A percentile compares a stretch with the other conserved stretches of the same genome.
These are phyloP conservation scores for Anagrus nilaparvatae DNA, from an alignment of 1,140 invertebrate genomes.

Conservation along the genomic window DNA sequence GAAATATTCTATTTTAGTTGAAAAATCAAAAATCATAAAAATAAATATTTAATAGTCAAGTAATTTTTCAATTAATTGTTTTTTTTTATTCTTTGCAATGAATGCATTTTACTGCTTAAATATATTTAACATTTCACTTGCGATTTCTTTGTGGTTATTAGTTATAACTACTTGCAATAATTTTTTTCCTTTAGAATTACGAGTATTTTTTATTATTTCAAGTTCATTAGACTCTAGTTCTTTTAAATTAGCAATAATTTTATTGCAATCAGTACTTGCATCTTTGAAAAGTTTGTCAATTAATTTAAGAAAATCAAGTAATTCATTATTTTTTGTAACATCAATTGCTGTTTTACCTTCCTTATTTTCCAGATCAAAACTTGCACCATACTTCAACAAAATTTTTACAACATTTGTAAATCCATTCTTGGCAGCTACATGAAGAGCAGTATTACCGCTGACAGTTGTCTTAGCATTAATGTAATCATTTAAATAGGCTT, in stretches of 20 bases:
- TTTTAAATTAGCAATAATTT: constrained; percentile 9
- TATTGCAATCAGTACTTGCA: constrained; percentile 12
- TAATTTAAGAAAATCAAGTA: constrained; percentile 10
- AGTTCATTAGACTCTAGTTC: constrained; percentile 11
- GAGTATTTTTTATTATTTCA: constrained; percentile 11
- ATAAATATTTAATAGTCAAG: too few relatives aligned
- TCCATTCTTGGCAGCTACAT: constrained; percentile 12
- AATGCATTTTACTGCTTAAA: too few relatives aligned
- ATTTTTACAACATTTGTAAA: too few relatives aligned
- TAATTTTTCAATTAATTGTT: too few relatives aligned
- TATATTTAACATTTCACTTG: too few relatives aligned
- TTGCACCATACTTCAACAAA: too few relatives aligned
- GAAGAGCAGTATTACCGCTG: constrained; percentile 10
- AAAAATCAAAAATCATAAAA: too few relatives aligned
- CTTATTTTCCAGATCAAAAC: too few relatives aligned
- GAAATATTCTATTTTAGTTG: too few relatives aligned
- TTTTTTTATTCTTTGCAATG: too few relatives aligned
- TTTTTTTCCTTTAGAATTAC: constrained; percentile 2
- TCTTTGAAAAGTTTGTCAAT: constrained; percentile 13
- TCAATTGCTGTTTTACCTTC: too few relatives aligned
- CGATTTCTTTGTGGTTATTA: constrained; percentile 10
- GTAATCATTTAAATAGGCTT: constrained; percentile 29
- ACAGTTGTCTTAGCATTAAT: constrained; percentile 8
- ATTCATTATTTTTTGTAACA: too few relatives aligned
- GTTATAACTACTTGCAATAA: constrained; percentile 4